Percentiles rank a stretch among this genome's conserved stretches.
phyloP scores from a whole-genome alignment of 1,140 invertebrate species.

The Neuroterus valhalla region DNA sequence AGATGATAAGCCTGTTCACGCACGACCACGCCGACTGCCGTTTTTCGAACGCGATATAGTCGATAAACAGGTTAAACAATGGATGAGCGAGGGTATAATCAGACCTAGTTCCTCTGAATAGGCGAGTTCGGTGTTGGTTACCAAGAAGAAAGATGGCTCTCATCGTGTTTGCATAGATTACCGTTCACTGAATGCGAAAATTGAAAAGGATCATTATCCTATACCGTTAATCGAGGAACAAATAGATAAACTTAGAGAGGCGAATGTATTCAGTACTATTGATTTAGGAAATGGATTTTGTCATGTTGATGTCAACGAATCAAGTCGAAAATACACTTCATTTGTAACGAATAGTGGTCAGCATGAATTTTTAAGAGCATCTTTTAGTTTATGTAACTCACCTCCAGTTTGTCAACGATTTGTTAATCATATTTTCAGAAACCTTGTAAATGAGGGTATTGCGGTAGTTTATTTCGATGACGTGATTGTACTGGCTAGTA shows the following conservation, averaged over 20 bases:
- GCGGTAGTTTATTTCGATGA: constrained; percentile 60
- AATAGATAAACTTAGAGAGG: constrained; percentile 36
- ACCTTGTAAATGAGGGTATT: constrained; percentile 38
- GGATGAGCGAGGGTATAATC: constrained; percentile 28
- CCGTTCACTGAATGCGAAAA: constrained; percentile 33
- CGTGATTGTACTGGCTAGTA: constrained; percentile 52
- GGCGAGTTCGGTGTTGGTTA: constrained; percentile 37
- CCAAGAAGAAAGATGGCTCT: constrained; percentile 41
- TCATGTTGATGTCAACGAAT: constrained; percentile 58
- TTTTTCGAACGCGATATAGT: constrained; percentile 30
- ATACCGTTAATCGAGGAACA: constrained; percentile 43
- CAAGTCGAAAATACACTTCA: constrained; percentile 52
- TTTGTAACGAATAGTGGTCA: constrained; percentile 50
- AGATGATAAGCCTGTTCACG: constrained; percentile 37
- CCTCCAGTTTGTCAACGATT: constrained; percentile 32
- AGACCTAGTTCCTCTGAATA: constrained; percentile 26
- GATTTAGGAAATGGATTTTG: constrained; percentile 63
- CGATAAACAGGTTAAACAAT: constrained; percentile 31
- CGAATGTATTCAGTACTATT: constrained; percentile 54
- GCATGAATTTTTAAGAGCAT: constrained; percentile 51
- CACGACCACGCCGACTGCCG: constrained; percentile 33
- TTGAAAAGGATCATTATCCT: constrained; percentile 35
- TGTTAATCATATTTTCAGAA: constrained; percentile 27
- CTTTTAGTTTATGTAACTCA: constrained; percentile 54
- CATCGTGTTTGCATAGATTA: constrained; percentile 44